Percentiles rank a stretch among this genome's conserved stretches.
phyloP scores from a whole-genome alignment of 2,888 invertebrate genomes.

The Callimorpha dominula region DNA sequence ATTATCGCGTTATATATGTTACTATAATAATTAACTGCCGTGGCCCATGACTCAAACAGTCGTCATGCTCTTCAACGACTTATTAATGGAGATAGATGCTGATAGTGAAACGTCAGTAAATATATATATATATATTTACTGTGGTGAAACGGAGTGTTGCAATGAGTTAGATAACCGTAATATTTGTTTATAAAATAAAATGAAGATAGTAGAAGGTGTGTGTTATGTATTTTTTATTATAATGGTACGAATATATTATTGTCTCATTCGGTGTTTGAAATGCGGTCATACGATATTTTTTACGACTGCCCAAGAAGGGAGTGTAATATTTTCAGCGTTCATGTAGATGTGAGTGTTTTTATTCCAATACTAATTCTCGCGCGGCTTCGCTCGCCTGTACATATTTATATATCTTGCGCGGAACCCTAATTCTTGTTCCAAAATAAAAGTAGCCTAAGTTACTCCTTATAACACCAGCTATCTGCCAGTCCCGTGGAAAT shows the following conservation, averaged over 20 bases:
- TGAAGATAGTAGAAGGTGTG: background rate
- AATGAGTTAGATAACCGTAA: background rate
- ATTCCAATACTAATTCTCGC: too few relatives aligned
- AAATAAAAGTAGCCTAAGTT: too few relatives aligned
- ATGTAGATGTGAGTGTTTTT: too few relatives aligned
- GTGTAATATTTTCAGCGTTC: too few relatives aligned
- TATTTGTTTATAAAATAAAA: background rate
- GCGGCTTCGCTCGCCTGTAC: too few relatives aligned
- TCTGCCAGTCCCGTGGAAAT: too few relatives aligned
- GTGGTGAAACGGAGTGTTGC: background rate
- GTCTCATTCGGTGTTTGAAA: background rate
- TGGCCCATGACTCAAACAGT: background rate
- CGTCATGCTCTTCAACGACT: background rate
- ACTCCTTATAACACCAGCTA: too few relatives aligned
- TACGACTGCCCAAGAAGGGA: too few relatives aligned
- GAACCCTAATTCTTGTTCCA: too few relatives aligned
- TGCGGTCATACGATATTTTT: too few relatives aligned
- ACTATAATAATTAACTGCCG: background rate
- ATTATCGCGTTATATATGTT: slow-evolving; percentile 11
- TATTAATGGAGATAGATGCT: background rate
- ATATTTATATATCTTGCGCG: too few relatives aligned
- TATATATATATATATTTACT: background rate
- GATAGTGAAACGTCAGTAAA: background rate
- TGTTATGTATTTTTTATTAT: background rate
- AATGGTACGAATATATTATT: background rate